Evolutionary conservation across 2,113 vertebrate genomes (phyloP), one percentile per base, ranked within the genome.

Genomic region (Coryphaenoides rupestris): DNA sequence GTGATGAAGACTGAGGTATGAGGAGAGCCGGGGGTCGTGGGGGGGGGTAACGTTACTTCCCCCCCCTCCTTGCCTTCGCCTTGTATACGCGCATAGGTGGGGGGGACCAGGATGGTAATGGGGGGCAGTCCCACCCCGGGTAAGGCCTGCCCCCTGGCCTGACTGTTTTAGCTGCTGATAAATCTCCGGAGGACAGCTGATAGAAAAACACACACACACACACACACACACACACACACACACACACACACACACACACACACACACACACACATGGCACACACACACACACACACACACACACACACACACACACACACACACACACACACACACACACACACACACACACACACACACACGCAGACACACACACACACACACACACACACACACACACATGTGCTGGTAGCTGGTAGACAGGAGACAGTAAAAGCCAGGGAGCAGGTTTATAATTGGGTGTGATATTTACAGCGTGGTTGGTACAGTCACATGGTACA

Each of bases 91-190:
- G 10, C 7, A n/a, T n/a, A n/a, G n/a, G n/a, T n/a, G 7, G 33
- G 10, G 33, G 33, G 33, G 7, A 1, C 1, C 12, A 21, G 9
- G 56, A 49, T 62, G 58, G 68, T 73, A 55, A 73, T 65, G 77
- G 66, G 33, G 79, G 78, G 62, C 17, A n/a, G 40, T 79, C 76
- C 77, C 82, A 75, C 63, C 70, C 72, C 75, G 6, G 33, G 33
- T 40, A 12, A 0, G 33, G 33, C 9, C 33, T 12, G 9, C 50
- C 70, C 69, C 21, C 52, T n/a, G 59, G 55, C 60, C 68, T 21
- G 83, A 78, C 83, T 40, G 77, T 86, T 89, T 86, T 86, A 89
- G 87, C 81, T 79, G 70, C 73, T 80, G 80, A 89, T 87, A 87
- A 86, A 86, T 87, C 83, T 87, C 59, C 21, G 78, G 70, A 69